phyloP scores from a whole-genome alignment of 2,888 invertebrate genomes.

The Philopedon plagiatum region DNA sequence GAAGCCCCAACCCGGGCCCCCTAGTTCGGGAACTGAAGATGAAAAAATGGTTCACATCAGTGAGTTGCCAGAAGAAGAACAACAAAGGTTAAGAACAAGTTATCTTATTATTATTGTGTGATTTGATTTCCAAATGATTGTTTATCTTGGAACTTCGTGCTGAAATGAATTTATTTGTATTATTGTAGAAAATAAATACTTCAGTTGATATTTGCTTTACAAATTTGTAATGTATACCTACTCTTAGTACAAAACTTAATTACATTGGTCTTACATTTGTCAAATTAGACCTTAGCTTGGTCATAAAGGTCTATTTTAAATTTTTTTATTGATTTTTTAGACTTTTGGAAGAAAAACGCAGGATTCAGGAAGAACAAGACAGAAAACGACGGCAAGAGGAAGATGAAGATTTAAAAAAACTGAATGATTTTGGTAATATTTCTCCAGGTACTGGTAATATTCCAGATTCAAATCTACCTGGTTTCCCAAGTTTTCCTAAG shows the following conservation, averaged over 20 bases:
- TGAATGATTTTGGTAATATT: slow-evolving; percentile 40
- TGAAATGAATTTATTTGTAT: too few species aligned
- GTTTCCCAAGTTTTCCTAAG: slow-evolving; percentile 58
- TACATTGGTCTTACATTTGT: too few species aligned
- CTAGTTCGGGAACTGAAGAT: slow-evolving; percentile 39
- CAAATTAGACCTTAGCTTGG: too few species aligned
- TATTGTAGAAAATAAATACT: too few species aligned
- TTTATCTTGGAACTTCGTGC: too few species aligned
- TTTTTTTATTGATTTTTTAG: background rate
- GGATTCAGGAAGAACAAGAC: slow-evolving; percentile 38
- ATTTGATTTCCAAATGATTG: too few species aligned
- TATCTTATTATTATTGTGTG: too few species aligned
- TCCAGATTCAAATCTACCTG: slow-evolving; percentile 20
- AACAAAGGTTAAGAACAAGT: too few species aligned
- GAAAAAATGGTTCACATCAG: slow-evolving; percentile 62
- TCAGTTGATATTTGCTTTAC: too few species aligned
- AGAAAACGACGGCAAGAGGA: slow-evolving; percentile 30
- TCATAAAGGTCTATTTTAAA: too few species aligned
- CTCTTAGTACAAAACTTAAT: too few species aligned
- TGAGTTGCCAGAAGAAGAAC: slow-evolving; percentile 60
- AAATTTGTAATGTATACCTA: too few species aligned
- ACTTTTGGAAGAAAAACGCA: slow-evolving; percentile 35
- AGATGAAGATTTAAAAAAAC: slow-evolving; percentile 33
- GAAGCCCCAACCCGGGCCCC: slow-evolving; percentile 87
- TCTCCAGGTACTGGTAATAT: slow-evolving; percentile 35